phyloP scores from a whole-genome alignment of 92 coral and sea anemone species.

The Parazoanthus swiftii region DNA sequence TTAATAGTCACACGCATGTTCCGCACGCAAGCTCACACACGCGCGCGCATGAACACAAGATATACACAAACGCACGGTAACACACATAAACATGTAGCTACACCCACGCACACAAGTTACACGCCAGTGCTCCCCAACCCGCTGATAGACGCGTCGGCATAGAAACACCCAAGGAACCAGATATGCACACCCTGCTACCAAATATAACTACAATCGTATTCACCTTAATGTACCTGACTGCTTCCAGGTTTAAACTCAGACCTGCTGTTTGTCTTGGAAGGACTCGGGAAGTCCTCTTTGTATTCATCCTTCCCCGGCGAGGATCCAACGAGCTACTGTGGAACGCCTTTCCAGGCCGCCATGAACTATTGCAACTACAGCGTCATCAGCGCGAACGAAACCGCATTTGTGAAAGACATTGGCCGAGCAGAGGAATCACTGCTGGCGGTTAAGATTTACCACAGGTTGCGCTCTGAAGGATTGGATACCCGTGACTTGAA shows the following conservation, averaged over 20 bases:
- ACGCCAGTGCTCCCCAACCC: too few species aligned
- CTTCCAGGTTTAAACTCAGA: conserved; percentile 25
- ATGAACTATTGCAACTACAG: conserved; percentile 18
- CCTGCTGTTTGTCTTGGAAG: conserved; percentile 18
- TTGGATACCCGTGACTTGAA: background rate
- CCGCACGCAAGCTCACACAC: too few species aligned
- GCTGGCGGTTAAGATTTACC: conserved; percentile 12
- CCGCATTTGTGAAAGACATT: conserved; percentile 13
- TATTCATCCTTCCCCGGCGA: conserved; percentile 9
- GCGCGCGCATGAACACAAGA: too few species aligned
- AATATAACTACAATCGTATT: background rate
- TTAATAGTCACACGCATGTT: too few species aligned
- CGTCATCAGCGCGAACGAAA: conserved; percentile 21
- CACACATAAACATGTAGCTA: too few species aligned
- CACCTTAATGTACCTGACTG: too few species aligned
- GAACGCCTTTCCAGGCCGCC: conserved; percentile 28
- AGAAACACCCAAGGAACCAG: too few species aligned
- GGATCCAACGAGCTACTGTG: conserved; percentile 6
- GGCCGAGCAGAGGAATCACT: conserved; percentile 20
- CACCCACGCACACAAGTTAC: too few species aligned
- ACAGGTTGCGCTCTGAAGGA: background rate
- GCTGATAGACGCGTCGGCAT: too few species aligned
- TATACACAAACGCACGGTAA: too few species aligned
- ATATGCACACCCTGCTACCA: too few species aligned
- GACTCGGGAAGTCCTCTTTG: background rate